These are phyloP conservation scores for Globodera ellingtonae DNA, from an alignment of 1,140 invertebrate genomes.

Conservation along the genomic window DNA sequence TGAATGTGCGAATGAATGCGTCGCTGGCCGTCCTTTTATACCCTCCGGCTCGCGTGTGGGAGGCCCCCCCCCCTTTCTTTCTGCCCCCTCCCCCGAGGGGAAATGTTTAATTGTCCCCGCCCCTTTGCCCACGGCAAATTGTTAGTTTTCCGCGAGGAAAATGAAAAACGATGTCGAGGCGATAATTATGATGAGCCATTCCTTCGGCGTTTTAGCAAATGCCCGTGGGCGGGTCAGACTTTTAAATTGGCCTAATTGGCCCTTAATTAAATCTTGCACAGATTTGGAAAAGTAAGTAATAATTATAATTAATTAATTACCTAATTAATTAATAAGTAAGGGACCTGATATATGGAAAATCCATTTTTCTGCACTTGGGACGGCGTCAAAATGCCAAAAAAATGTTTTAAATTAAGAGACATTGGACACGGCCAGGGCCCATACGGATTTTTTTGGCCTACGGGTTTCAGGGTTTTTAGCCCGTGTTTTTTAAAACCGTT, in stretches of 20 bases:
- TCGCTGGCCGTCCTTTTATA: not conserved
- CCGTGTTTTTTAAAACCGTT: too few relatives aligned
- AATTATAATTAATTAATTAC: not conserved
- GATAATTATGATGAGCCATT: not conserved
- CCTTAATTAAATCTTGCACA: not conserved
- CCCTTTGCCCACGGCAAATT: not conserved
- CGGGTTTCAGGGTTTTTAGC: too few relatives aligned
- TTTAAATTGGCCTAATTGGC: not conserved
- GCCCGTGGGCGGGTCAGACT: not conserved
- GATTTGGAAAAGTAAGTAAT: not conserved
- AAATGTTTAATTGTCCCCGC: not conserved
- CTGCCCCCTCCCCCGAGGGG: not conserved
- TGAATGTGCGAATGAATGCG: not conserved
- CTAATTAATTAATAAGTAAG: not conserved
- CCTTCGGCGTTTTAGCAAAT: not conserved
- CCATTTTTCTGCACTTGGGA: too few relatives aligned
- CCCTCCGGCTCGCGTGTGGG: too few relatives aligned
- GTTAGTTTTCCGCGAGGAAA: not conserved
- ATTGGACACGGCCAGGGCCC: too few relatives aligned
- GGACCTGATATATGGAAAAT: too few relatives aligned
- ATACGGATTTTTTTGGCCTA: too few relatives aligned
- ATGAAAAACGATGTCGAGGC: not conserved
- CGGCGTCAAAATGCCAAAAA: too few relatives aligned
- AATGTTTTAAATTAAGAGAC: too few relatives aligned
- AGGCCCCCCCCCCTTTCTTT: too few relatives aligned